Base-by-base conservation (phyloP, 1,140 invertebrate species). In the Drosophila watanabei region DNA sequence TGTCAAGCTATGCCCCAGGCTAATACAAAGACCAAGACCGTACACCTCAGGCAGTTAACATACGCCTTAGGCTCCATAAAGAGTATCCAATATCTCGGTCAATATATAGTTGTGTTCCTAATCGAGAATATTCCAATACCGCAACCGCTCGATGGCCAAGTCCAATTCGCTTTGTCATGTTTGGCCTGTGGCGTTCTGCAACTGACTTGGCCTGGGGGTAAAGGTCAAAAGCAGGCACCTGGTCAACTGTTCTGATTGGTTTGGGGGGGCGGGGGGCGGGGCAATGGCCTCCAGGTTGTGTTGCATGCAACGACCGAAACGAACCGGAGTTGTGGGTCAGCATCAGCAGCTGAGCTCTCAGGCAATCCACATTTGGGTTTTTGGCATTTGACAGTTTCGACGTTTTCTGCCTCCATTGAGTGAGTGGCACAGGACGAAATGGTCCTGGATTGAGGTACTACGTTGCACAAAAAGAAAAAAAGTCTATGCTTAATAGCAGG, bases 351-450 rank as follows among this genome's bases (percentile, higher is more conserved):
- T 28, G n/a, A 18, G 35, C 37, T 58, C 30, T 37, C 5, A 1
- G 54, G 80, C 60, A 76, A 89, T 81, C 71, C 81, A 85, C 85
- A 89, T 88, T 88, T 89, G 66, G 81, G 82, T 80, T 90, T 89
- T 89, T 90, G 86, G 86, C 86, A 90, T 89, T 90, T 89, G 85
- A 89, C 85, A 89, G 85, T 90, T 90, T 90, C 69, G 86, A 89
- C 86, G 81, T 89, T 85, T 88, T 75, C 85, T 79, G 72, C 75
- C 66, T 79, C 75, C 64, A 70, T 82, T 79, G 83, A 87, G 64
- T 78, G 59, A 51, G 52, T 32, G 58, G n/a, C 46, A 45, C 20
- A 16, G 41, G 56, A 16, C n/a, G 30, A 48, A 45, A 49, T 63
- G 58, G 58, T 63, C 32, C 63, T 45, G 30, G 46, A 33, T 45